Evolutionary conservation across 2,888 invertebrate species (phyloP).

Genomic region (Sussaba pulchella): DNA sequence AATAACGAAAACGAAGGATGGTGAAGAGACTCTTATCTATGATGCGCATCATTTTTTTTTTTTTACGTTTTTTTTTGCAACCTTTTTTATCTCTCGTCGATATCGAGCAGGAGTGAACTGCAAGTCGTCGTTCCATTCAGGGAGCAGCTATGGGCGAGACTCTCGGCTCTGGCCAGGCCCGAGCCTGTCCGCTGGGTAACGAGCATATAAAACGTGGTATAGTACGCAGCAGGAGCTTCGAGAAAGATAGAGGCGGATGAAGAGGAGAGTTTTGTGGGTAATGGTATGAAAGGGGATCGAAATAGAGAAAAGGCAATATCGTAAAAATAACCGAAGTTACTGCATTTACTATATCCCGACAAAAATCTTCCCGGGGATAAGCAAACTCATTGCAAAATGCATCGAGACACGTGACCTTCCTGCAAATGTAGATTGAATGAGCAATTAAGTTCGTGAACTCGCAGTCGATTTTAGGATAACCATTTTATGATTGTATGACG

Average conservation of each 20-base stretch:
- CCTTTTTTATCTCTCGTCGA: constrained; percentile 4
- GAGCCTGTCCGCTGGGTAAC: not conserved
- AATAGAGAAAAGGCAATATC: not conserved
- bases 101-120: not conserved
- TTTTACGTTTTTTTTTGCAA: not conserved
- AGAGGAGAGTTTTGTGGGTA: not conserved
- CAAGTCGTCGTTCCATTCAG: constrained; percentile 7
- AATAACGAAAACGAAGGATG: not conserved
- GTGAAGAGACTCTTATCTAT: constrained; percentile 9
- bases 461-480: not conserved
- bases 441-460: not conserved
- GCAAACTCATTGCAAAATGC: constrained; percentile 8
- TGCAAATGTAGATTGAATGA: not conserved
- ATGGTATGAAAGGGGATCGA: not conserved
- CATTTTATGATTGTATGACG: not conserved
- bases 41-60: constrained; percentile 21
- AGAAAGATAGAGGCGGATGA: constrained; percentile 1
- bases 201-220: constrained; percentile 18
- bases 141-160: not conserved
- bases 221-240: not conserved
- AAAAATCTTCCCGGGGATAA: not conserved
- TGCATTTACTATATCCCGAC: not conserved
- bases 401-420: not conserved
- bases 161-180: constrained; percentile 2
- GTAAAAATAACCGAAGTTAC: not conserved